Conservation (phyloP, 2,888 invertebrate species). For the Choristoneura rosaceana region DNA sequence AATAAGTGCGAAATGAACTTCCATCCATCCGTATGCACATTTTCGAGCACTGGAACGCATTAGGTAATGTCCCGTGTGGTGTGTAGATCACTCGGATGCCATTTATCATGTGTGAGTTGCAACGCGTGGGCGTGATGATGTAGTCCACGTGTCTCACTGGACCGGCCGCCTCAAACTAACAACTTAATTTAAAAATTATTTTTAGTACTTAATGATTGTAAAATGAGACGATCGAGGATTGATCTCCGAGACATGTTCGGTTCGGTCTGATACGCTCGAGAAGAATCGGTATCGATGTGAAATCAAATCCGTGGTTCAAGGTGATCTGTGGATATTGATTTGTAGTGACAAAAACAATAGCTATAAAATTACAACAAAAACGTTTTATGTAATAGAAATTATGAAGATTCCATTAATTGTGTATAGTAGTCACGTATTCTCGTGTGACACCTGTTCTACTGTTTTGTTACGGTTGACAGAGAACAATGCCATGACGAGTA, state of each 20-base stretch:
- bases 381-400: slow-evolving; percentile 31
- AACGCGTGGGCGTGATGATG: slow-evolving; percentile 51
- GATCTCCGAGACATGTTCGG: slow-evolving; percentile 76
- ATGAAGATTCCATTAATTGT: slow-evolving; percentile 52
- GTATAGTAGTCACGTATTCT: slow-evolving; percentile 69
- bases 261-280: slow-evolving; percentile 76
- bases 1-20: not conserved
- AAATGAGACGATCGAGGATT: slow-evolving; percentile 70
- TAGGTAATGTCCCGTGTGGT: slow-evolving; percentile 43
- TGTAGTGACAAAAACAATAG: slow-evolving; percentile 60
- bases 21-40: not conserved
- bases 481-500: slow-evolving; percentile 74
- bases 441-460: slow-evolving; percentile 72
- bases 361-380: slow-evolving; percentile 47
- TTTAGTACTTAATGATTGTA: slow-evolving; percentile 55
- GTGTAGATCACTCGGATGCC: slow-evolving; percentile 42
- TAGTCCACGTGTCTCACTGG: slow-evolving; percentile 5
- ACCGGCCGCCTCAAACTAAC: slow-evolving; percentile 52
- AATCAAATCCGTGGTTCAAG: slow-evolving; percentile 78
- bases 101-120: slow-evolving; percentile 54
- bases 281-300: slow-evolving; percentile 71
- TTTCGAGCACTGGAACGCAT: slow-evolving; percentile 44
- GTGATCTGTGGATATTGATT: slow-evolving; percentile 64
- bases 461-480: slow-evolving; percentile 72
- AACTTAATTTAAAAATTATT: slow-evolving; percentile 70